Evolutionary conservation across 2,113 vertebrate species (phyloP), one percentile per base, ranked within the genome.

Genomic region (Theristicus caerulescens): DNA sequence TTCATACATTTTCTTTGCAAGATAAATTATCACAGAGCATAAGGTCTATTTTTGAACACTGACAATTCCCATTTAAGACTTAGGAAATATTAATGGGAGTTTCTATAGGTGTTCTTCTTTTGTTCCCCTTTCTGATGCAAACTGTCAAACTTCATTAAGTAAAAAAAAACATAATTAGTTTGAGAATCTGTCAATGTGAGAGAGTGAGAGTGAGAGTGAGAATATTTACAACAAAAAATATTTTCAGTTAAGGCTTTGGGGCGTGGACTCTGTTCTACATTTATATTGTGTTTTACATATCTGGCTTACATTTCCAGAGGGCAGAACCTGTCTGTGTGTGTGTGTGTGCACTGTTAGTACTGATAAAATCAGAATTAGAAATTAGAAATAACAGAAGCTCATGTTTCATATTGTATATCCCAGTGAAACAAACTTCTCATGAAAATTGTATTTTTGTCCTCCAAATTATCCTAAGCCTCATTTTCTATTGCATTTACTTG

Each of bases 111-210:
- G 55, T 57, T 84, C 31, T 88, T 31, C 71, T 90, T 95, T 91
- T 91, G 78, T 94, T 94, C 16, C 13, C 15, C 25, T 79, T 91
- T 85, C 81, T 85, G 52, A 76, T 81, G 49, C 29, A 94, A 92
- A 78, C 71, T 91, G 80, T 71, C 64, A 89, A 95, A 86, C 65
- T 86, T 71, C 47, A 84, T 94, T 90, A 96, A 82, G 29, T 15
- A 77, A 91, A 83, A 91, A 83, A 93, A 87, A 72, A 2, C 5
- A 65, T 21, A 83, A 55, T 71, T 92, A 86, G 72, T 81, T 86
- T 93, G 38, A 91, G 55, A 81, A 82, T 83, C 42, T 87, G 77
- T 78, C 59, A n/a, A n/a, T n/a, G n/a, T n/a, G n/a, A n/a, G n/a
- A n/a, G n/a, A n/a, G n/a, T n/a, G n/a, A n/a, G n/a, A n/a, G n/a